These are phyloP conservation scores for Gryllus bimaculatus DNA, from an alignment of 1,140 invertebrate genomes.

Conservation along the genomic window DNA sequence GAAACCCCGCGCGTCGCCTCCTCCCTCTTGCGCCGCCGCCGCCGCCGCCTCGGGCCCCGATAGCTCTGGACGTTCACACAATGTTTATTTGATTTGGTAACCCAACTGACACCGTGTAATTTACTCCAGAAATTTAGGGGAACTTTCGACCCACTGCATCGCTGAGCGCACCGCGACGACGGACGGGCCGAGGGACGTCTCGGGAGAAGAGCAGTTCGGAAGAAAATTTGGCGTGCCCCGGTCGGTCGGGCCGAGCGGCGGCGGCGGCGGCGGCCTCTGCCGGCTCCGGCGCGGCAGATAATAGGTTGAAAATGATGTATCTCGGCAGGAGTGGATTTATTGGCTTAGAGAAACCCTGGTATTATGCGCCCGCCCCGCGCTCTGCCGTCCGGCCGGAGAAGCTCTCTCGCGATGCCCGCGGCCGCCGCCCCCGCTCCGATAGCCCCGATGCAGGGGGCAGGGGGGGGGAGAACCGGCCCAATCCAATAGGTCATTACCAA, in stretches of 20 bases:
- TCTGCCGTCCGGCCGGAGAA: neutral
- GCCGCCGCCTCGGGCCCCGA: neutral
- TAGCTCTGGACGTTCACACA: neutral
- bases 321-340: constrained; percentile 15
- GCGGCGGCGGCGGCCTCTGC: neutral
- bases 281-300: constrained; percentile 2
- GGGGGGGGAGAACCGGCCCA: too few species aligned
- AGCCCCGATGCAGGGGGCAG: too few species aligned
- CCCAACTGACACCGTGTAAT: neutral
- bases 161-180: neutral
- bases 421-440: too few species aligned
- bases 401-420: too few species aligned
- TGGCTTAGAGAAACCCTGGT: constrained; percentile 19
- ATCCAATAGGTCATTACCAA: constrained; percentile 11
- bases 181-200: neutral
- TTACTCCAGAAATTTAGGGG: constrained; percentile 4
- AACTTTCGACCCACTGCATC: neutral
- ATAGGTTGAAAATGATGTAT: constrained; percentile 19
- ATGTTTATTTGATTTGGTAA: constrained; percentile 6
- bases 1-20: too few species aligned
- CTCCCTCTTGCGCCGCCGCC: too few species aligned
- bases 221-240: neutral
- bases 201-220: neutral
- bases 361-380: constrained; percentile 7
- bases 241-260: neutral